Base-by-base conservation (phyloP, 2,888 invertebrate species). In the Drosophila greeni region DNA sequence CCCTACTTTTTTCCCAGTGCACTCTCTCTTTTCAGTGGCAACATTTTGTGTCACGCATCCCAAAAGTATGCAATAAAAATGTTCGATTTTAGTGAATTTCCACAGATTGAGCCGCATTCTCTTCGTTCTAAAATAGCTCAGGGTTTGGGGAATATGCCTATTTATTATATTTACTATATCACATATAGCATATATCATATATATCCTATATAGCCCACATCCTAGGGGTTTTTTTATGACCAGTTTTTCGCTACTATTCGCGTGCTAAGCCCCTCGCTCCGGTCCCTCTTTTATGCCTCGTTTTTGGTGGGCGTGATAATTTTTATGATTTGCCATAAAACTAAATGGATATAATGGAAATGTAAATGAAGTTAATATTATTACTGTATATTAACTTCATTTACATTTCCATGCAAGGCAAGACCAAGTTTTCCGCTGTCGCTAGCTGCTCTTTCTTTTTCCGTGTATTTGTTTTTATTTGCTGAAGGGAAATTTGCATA, bases 241-340 rank as follows among this genome's bases (percentile, higher is more conserved):
- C 51, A 62, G 43, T 60, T 43, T 43, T 43, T 24, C 24, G 31
- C 31, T 23, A 52, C n/a, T 24, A 60, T 51, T 76, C 70, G 80
- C 80, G 76, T 78, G 76, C 40, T 36, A 20, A 26, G 12, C 2
- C 29, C 2, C 29, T 39, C 26, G 58, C 58, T 52, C 34, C 59
- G 59, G 16, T 39, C 53, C n/a, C n/a, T 16, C 51, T 77, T 76
- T 76, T 70, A 73, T 79, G 81, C 39, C 68, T 59, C 65, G 61
- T 49, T 58, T 62, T 62, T 80, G 75, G 78, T 72, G 80, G 81
- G 82, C 81, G 81, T 81, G 81, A 81, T 82, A 81, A 81, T 82
- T 82, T 81, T 81, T 81, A 81, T 82, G 76, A 76, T 82, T 76
- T 71, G 78, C 82, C 75, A 82, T 81, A 82, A 81, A 81, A 81